phyloP scores from a whole-genome alignment of 2,113 vertebrate species.

The Lampris incognitus region DNA sequence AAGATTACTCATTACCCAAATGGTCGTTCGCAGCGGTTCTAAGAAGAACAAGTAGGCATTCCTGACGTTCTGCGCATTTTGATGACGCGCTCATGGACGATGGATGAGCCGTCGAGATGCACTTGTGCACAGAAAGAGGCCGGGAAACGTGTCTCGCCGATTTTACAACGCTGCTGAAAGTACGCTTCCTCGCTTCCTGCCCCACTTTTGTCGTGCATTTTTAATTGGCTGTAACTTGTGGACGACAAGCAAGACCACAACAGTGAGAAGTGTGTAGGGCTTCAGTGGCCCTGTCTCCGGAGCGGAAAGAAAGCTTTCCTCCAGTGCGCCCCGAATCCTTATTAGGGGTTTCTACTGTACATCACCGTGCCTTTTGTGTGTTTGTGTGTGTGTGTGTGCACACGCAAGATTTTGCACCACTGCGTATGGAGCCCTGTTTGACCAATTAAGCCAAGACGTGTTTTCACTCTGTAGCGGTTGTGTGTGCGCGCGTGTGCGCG shows the following conservation, averaged over 20 bases:
- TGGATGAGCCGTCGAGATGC: slow-evolving; percentile 50
- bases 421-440: slow-evolving; percentile 64
- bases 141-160: slow-evolving; percentile 41
- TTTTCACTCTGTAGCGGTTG: slow-evolving; percentile 44
- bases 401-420: slow-evolving; percentile 55
- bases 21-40: too few species aligned
- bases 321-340: slow-evolving; percentile 59
- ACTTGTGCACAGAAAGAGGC: slow-evolving; percentile 39
- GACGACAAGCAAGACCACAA: slow-evolving; percentile 24
- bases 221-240: slow-evolving; percentile 64
- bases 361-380: slow-evolving; percentile 32
- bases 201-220: slow-evolving; percentile 41
- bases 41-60: too few species aligned
- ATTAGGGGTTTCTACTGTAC: slow-evolving; percentile 63
- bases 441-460: slow-evolving; percentile 79
- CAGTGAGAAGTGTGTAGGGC: slow-evolving; percentile 23
- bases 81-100: slow-evolving; percentile 18
- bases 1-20: too few species aligned
- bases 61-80: slow-evolving; percentile 22
- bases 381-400: slow-evolving; percentile 17
- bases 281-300: slow-evolving; percentile 41
- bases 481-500: slow-evolving; percentile 28
- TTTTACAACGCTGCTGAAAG: slow-evolving; percentile 11
- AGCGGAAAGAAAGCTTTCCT: slow-evolving; percentile 46
- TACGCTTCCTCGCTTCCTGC: background rate